Evolutionary conservation across 2,797 vertebrate genomes (phyloP).

Genomic region (Argya squamiceps): DNA sequence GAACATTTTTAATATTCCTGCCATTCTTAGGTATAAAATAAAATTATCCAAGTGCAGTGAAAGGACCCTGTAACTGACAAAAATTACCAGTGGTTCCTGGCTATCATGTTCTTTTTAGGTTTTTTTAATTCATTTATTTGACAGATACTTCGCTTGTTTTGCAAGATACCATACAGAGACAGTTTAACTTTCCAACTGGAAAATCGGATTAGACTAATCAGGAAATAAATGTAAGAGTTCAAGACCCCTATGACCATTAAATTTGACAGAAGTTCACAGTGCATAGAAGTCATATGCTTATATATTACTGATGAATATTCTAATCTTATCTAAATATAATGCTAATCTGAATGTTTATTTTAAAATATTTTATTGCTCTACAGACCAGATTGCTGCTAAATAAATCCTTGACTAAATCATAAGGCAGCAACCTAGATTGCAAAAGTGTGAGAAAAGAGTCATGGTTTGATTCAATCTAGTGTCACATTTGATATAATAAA

Average conservation of each 20-base stretch:
- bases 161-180: neutral
- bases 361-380: neutral
- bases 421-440: neutral
- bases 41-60: constrained; percentile 2
- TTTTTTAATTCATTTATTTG: constrained; percentile 13
- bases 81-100: neutral
- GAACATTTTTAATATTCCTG: constrained; percentile 42
- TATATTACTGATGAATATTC: neutral
- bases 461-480: neutral
- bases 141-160: neutral
- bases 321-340: neutral
- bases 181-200: neutral
- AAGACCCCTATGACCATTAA: neutral
- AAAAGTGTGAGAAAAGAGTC: neutral
- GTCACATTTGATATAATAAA: neutral
- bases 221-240: neutral
- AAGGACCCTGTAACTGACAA: neutral
- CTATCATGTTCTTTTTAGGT: neutral
- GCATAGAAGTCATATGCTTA: neutral
- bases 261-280: neutral
- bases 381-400: neutral
- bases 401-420: neutral
- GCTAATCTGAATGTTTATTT: neutral
- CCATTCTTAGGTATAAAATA: neutral
- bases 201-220: constrained; percentile 2